These are phyloP conservation scores for Biston betularia DNA, from an alignment of 2,888 invertebrate genomes.

Conservation along the genomic window DNA sequence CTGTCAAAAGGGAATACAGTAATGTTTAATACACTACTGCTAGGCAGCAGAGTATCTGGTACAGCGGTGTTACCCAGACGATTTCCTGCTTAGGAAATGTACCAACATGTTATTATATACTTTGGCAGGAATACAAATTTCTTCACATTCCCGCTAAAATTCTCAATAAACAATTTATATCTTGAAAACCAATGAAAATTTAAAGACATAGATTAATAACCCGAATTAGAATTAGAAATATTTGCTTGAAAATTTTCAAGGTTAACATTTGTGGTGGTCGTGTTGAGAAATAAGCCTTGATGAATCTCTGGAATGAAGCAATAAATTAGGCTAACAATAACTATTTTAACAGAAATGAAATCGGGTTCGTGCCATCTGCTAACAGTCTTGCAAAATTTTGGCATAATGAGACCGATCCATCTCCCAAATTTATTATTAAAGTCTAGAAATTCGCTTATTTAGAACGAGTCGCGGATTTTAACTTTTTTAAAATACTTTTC, in stretches of 20 bases:
- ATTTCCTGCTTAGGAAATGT: no score
- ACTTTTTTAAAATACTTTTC: no score
- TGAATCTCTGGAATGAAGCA: not conserved
- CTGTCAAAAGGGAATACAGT: no score
- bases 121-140: no score
- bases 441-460: not conserved
- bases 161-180: no score
- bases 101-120: no score
- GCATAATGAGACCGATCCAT: constrained; percentile 21
- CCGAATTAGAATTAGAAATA: not conserved
- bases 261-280: not conserved
- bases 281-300: not conserved
- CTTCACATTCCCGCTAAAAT: no score
- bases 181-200: no score
- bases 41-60: no score
- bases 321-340: constrained; percentile 12
- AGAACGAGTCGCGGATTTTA: not conserved
- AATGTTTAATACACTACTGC: no score
- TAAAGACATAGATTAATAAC: no score
- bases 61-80: no score
- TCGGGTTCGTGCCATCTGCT: constrained; percentile 17
- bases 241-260: not conserved
- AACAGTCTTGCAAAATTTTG: constrained; percentile 1
- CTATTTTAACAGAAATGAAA: constrained; percentile 18
- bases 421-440: constrained; percentile 12